These are phyloP conservation scores for Melanotaenia duboulayi DNA, from an alignment of 2,113 vertebrate genomes.

Conservation along the genomic window DNA sequence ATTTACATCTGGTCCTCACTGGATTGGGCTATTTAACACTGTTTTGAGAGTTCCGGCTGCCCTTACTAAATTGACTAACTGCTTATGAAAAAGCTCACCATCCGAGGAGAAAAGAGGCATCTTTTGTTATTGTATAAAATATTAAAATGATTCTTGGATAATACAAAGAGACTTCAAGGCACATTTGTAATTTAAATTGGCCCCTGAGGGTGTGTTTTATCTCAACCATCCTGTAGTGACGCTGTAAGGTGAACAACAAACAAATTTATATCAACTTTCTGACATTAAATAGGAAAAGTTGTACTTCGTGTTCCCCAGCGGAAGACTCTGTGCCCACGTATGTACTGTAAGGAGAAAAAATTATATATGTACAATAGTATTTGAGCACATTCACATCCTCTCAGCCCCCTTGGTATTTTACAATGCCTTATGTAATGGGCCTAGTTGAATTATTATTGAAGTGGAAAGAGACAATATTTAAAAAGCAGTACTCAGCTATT, in stretches of 20 bases:
- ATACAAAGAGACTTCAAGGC: slow-evolving; percentile 44
- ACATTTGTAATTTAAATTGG: slow-evolving; percentile 74
- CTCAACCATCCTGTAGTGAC: slow-evolving; percentile 34
- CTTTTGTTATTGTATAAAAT: slow-evolving; percentile 39
- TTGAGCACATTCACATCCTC: no score
- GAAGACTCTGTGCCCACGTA: background rate
- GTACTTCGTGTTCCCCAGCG: background rate
- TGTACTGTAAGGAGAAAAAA: background rate
- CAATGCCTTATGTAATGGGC: no score
- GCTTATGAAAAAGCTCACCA: slow-evolving; percentile 18
- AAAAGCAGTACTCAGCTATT: no score
- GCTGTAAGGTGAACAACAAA: slow-evolving; percentile 50
- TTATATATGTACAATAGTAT: no score
- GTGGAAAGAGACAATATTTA: no score
- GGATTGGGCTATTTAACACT: background rate
- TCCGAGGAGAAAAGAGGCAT: slow-evolving; percentile 16
- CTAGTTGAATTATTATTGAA: no score
- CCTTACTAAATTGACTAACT: slow-evolving; percentile 11
- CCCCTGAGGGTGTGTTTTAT: slow-evolving; percentile 52
- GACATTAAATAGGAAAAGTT: slow-evolving; percentile 35
- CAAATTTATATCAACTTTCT: slow-evolving; percentile 56
- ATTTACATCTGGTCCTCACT: background rate
- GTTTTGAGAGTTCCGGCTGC: background rate
- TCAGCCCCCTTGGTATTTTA: no score
- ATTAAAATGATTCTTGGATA: slow-evolving; percentile 52